Conservation (phyloP, 2,888 invertebrate species). For the Eledona agricola region DNA sequence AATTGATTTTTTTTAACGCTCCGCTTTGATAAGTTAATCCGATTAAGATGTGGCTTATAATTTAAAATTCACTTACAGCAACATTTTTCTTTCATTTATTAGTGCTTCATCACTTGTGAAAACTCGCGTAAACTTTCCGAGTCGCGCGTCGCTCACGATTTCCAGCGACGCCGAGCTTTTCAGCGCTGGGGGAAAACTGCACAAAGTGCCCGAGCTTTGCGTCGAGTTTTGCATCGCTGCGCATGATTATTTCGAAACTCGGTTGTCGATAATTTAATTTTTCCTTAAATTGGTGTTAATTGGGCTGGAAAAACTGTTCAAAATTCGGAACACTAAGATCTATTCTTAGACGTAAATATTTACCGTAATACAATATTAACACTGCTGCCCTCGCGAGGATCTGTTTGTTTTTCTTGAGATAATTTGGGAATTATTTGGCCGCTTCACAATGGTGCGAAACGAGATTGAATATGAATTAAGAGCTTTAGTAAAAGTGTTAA, state of each 20-base stretch:
- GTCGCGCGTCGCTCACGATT: slow-evolving; percentile 12
- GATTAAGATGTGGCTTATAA: neutral
- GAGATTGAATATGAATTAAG: no score
- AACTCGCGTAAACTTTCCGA: slow-evolving; percentile 17
- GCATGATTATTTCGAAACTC: slow-evolving; percentile 31
- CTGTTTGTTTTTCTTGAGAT: no score
- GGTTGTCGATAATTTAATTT: slow-evolving; percentile 16
- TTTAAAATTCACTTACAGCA: slow-evolving; percentile 11
- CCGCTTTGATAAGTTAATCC: no score
- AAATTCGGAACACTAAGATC: no score
- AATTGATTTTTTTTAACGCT: no score
- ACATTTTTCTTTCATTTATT: slow-evolving; percentile 7
- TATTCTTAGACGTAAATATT: no score
- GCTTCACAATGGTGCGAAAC: no score
- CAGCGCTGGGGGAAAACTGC: slow-evolving; percentile 31
- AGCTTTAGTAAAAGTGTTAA: no score
- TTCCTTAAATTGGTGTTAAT: slow-evolving; percentile 7
- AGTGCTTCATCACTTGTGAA: neutral
- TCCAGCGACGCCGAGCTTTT: slow-evolving; percentile 22
- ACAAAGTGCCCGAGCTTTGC: slow-evolving; percentile 16
- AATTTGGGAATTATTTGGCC: no score
- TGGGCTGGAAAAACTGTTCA: slow-evolving; percentile 1
- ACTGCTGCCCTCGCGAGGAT: no score
- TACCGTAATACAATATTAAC: no score
- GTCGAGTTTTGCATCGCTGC: slow-evolving; percentile 21